Conservation (phyloP, 2,797 vertebrate species). For the Agapornis canus region DNA sequence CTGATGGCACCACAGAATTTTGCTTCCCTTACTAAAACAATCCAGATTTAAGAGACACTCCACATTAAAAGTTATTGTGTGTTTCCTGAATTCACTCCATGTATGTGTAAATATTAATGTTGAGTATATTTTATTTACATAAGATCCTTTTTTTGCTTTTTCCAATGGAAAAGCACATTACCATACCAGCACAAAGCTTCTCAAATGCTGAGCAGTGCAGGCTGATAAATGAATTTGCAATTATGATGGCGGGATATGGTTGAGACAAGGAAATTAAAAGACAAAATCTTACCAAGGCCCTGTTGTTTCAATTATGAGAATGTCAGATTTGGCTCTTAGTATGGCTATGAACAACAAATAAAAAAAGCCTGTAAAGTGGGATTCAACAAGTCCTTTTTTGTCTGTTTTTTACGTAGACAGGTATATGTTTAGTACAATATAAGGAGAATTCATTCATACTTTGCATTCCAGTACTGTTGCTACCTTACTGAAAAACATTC, state of each 20-base stretch:
- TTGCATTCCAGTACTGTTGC: not conserved
- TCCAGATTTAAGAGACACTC: slow-evolving; percentile 3
- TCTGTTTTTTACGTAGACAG: not conserved
- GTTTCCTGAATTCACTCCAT: slow-evolving; percentile 18
- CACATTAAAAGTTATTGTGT: not conserved
- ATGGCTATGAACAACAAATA: not conserved
- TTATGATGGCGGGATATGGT: not conserved
- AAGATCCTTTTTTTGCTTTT: not conserved
- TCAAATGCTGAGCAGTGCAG: not conserved
- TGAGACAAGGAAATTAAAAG: not conserved
- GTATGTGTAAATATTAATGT: slow-evolving; percentile 17
- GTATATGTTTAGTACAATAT: not conserved
- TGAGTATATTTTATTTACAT: not conserved
- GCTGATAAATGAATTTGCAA: slow-evolving; percentile 27
- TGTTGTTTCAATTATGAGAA: not conserved
- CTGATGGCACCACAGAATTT: not conserved
- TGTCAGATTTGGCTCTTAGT: not conserved
- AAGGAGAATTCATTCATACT: not conserved
- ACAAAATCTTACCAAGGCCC: not conserved
- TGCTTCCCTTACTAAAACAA: slow-evolving; percentile 3
- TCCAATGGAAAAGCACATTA: not conserved
- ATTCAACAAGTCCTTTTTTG: not conserved
- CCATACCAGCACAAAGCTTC: not conserved
- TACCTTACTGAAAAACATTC: not conserved
- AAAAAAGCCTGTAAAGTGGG: not conserved